Base-by-base conservation (phyloP, 2,888 invertebrate genomes). In the Aspidapion aeneum region DNA sequence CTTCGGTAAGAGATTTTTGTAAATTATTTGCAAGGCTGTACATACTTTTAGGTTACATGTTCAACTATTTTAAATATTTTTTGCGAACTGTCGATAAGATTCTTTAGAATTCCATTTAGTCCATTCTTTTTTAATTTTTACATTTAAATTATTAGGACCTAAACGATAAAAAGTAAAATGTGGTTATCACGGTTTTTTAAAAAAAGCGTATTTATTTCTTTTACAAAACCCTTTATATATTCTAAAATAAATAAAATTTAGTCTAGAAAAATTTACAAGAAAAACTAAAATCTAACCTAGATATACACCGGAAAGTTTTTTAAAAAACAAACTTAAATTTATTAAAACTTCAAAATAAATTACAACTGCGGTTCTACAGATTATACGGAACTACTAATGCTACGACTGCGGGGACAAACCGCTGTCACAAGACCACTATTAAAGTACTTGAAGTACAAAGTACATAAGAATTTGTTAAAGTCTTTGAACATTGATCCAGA, bases 1-100 rank as follows among this genome's bases (percentile, higher is more conserved):
- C 35, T 35, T 35, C 12, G 35, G 35, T 35, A 71, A 73, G 68
- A 69, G 54, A 66, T 66, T 71, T 69, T 68, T 65, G 66, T 62
- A 66, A 71, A 65, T 61, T 64, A 68, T 63, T 68, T 64, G 60
- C 60, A 63, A 65, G 58, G 57, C 66, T 68, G 65, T 63, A 68
- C 64, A 63, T 56, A 63, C 66, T 62, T 64, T 60, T 52, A 60
- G 54, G 49, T 61, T 56, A 58, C 52, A 51, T 63, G 59, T 57
- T 55, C 18, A n/a, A n/a, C n/a, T n/a, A 35, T 35, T 35, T 35
- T 35, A 7, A 35, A 35, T 12, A 7, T 35, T 35, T 35, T 35
- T 35, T 55, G 61, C 60, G 22, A 68, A 67, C 64, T 64, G 60
- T 63, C 59, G 63, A 60, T 67, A 67, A 63, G 35, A 35, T 35